Percentiles rank a stretch among this genome's conserved stretches.
These are phyloP conservation scores for Taphrorychus bicolor DNA, from an alignment of 2,888 invertebrate species.

Conservation along the genomic window DNA sequence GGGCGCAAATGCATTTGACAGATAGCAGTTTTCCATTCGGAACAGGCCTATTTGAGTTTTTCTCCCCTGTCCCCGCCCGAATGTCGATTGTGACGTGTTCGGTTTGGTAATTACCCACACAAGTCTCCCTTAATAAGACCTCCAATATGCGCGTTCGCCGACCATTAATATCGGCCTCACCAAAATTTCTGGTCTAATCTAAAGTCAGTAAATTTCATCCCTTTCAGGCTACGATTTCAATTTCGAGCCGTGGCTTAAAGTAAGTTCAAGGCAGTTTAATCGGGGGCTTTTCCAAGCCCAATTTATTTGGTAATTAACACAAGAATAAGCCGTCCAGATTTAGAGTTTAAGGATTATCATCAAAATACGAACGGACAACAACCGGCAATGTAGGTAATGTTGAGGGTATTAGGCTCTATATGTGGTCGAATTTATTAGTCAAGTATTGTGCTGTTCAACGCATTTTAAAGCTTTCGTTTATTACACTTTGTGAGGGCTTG, in stretches of 20 bases:
- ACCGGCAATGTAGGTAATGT: conserved; percentile 24
- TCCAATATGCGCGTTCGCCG: no score
- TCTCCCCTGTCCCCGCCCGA: no score
- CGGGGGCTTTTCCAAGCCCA: conserved; percentile 38
- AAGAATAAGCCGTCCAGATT: conserved; percentile 39
- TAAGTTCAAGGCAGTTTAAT: conserved; percentile 39
- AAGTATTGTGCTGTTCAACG: neutral
- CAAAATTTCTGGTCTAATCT: conserved; percentile 27
- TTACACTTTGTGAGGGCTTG: no score
- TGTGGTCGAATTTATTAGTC: neutral
- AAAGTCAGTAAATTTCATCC: conserved; percentile 34
- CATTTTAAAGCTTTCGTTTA: neutral
- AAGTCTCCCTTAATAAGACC: no score
- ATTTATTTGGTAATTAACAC: conserved; percentile 42
- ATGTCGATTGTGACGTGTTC: no score
- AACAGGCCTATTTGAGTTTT: no score
- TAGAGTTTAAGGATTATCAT: conserved; percentile 35
- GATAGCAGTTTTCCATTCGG: conserved; percentile 14
- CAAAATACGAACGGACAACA: conserved; percentile 29
- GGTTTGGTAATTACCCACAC: no score
- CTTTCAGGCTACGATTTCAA: conserved; percentile 35
- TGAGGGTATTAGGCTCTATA: conserved; percentile 15
- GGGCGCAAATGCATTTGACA: conserved; percentile 30
- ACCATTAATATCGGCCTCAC: neutral
- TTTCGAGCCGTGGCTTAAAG: conserved; percentile 36